phyloP scores from a whole-genome alignment of 2,888 invertebrate genomes.

The Helicoverpa assulta region DNA sequence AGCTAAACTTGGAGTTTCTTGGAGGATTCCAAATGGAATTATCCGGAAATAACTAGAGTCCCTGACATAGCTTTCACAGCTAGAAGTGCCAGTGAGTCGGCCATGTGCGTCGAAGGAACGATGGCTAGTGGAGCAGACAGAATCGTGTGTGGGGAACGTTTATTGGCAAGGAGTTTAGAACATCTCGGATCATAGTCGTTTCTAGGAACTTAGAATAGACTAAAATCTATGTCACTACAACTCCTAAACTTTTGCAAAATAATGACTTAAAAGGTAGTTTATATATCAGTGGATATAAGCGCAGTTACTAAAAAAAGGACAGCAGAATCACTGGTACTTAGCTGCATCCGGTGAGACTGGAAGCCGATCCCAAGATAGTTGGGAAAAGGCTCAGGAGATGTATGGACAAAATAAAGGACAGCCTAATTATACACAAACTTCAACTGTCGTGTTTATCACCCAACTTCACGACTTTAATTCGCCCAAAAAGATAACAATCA shows the following conservation, averaged over 20 bases:
- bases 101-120: background rate
- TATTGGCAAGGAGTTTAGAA: background rate
- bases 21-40: constrained; percentile 2
- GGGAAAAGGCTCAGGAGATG: too few species aligned
- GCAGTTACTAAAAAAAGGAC: too few species aligned
- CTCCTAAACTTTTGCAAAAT: too few species aligned
- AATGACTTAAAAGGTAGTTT: too few species aligned
- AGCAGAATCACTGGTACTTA: too few species aligned
- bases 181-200: background rate
- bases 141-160: background rate
- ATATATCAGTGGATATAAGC: too few species aligned
- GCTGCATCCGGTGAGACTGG: too few species aligned
- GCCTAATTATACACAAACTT: too few species aligned
- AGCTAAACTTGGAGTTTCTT: constrained; percentile 1
- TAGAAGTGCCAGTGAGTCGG: background rate
- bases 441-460: too few species aligned
- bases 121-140: background rate
- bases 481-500: background rate
- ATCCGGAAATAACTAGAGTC: constrained; percentile 2
- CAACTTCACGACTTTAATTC: background rate
- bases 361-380: too few species aligned
- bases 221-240: too few species aligned
- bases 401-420: too few species aligned
- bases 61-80: constrained; percentile 1
- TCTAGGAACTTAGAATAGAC: background rate